Conservation (phyloP, 2,797 vertebrate species). For the Sebastes paucispinis region DNA sequence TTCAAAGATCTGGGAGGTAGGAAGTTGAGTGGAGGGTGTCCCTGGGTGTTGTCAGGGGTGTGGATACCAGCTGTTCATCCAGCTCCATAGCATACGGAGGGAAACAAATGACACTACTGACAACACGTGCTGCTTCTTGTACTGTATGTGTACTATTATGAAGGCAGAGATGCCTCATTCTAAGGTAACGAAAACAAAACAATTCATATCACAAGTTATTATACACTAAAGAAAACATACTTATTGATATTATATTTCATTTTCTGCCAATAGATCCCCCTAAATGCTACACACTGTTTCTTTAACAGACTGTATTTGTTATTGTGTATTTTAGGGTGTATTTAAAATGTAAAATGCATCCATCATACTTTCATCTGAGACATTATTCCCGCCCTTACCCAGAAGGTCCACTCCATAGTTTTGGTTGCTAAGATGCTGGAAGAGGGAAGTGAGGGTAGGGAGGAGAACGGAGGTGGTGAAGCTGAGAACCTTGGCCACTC, state of each 20-base stretch:
- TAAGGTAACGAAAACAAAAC: too few relatives aligned
- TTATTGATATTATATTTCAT: too few relatives aligned
- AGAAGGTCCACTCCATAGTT: slow-evolving; percentile 89
- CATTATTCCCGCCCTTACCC: slow-evolving; percentile 74
- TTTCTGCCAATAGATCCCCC: too few relatives aligned
- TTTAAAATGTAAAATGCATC: background rate
- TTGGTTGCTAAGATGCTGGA: slow-evolving; percentile 89
- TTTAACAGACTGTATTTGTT: background rate
- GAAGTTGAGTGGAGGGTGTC: slow-evolving; percentile 10
- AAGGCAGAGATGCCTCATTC: background rate
- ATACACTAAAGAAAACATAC: too few relatives aligned
- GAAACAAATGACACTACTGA: background rate
- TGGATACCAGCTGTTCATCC: slow-evolving; percentile 53
- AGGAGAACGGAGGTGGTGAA: slow-evolving; percentile 90
- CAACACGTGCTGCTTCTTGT: background rate
- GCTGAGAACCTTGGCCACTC: slow-evolving; percentile 86
- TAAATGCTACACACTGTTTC: too few relatives aligned
- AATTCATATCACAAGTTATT: too few relatives aligned
- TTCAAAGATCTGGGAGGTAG: slow-evolving; percentile 43
- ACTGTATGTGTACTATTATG: background rate
- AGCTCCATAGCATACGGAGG: slow-evolving; percentile 12
- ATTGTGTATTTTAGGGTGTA: background rate
- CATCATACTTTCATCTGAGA: background rate
- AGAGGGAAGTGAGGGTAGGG: slow-evolving; percentile 91
- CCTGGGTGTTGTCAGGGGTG: slow-evolving; percentile 27